Conservation (phyloP, 2,888 invertebrate species). For the Caradrina clavipalpis region DNA sequence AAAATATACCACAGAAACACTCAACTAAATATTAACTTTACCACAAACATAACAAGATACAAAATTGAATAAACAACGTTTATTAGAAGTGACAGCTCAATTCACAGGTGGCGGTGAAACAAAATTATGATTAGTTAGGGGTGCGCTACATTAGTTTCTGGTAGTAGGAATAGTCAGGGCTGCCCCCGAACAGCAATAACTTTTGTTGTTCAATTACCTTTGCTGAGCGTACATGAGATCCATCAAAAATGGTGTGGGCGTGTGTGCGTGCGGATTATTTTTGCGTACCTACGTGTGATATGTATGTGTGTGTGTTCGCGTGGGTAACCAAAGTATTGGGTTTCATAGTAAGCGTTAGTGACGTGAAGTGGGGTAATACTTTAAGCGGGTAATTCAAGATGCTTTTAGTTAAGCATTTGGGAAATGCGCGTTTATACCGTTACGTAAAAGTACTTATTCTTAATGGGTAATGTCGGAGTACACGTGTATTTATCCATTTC, state of each 20-base stretch:
- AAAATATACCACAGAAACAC: conserved; percentile 18
- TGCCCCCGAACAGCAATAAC: conserved; percentile 54
- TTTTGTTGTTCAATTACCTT: conserved; percentile 53
- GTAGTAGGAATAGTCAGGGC: conserved; percentile 32
- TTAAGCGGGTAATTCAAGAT: conserved; percentile 43
- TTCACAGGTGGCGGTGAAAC: conserved; percentile 57
- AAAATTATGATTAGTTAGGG: conserved; percentile 61
- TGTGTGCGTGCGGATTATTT: conserved; percentile 9
- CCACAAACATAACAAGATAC: conserved; percentile 29
- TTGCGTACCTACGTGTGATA: background rate
- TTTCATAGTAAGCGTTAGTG: conserved; percentile 29
- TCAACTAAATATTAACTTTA: conserved; percentile 31
- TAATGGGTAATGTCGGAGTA: too few species aligned
- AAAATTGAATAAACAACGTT: conserved; percentile 46
- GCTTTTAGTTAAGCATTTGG: conserved; percentile 26
- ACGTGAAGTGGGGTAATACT: conserved; percentile 38
- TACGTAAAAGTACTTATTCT: conserved; percentile 13
- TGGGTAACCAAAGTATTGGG: conserved; percentile 37
- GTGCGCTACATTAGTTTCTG: conserved; percentile 49
- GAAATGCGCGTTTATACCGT: conserved; percentile 4
- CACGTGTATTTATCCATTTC: background rate
- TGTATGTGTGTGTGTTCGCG: background rate
- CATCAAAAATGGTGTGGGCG: conserved; percentile 31
- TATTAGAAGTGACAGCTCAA: conserved; percentile 52
- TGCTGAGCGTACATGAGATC: conserved; percentile 29